Percentiles rank a stretch among this genome's conserved stretches.
Conservation (phyloP, 2,797 vertebrate genomes). For the Melanotaenia trifasciata region DNA sequence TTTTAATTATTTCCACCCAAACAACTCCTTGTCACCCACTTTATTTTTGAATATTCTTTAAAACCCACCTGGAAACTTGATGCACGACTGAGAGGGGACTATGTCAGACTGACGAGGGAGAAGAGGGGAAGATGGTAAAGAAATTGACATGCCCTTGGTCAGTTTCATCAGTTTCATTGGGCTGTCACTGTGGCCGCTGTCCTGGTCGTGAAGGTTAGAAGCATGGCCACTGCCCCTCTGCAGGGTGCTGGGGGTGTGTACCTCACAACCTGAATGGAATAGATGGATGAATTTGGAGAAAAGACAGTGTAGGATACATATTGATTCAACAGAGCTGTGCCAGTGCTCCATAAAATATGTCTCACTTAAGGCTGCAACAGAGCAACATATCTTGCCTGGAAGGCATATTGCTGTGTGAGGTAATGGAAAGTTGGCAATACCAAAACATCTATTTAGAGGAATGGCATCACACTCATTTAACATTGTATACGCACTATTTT, state of each 20-base stretch:
- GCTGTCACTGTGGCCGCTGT: constrained; percentile 49
- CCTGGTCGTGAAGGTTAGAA: constrained; percentile 65
- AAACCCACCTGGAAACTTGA: constrained; percentile 91
- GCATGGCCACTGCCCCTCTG: constrained; percentile 60
- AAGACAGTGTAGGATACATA: neutral
- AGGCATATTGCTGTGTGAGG: constrained; percentile 57
- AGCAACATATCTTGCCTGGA: constrained; percentile 50
- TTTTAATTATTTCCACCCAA: constrained; percentile 30
- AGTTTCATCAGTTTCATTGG: constrained; percentile 79
- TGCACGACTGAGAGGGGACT: constrained; percentile 84
- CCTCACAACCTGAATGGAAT: constrained; percentile 78
- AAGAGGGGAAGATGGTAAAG: constrained; percentile 96
- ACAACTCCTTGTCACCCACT: constrained; percentile 17
- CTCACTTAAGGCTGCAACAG: constrained; percentile 36
- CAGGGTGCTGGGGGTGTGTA: constrained; percentile 76
- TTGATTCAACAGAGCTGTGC: constrained; percentile 4
- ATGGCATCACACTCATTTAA: constrained; percentile 56
- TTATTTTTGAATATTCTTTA: constrained; percentile 25
- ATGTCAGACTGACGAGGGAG: constrained; percentile 89
- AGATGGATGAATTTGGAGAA: neutral
- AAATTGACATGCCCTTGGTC: constrained; percentile 93
- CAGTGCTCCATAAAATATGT: constrained; percentile 31
- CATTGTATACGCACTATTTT: constrained; percentile 35
- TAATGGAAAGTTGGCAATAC: constrained; percentile 65
- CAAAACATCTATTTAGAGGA: constrained; percentile 62